Percentiles rank a stretch among this genome's conserved stretches.
Conservation (phyloP, 2,113 vertebrate genomes). For the Vidua macroura region DNA sequence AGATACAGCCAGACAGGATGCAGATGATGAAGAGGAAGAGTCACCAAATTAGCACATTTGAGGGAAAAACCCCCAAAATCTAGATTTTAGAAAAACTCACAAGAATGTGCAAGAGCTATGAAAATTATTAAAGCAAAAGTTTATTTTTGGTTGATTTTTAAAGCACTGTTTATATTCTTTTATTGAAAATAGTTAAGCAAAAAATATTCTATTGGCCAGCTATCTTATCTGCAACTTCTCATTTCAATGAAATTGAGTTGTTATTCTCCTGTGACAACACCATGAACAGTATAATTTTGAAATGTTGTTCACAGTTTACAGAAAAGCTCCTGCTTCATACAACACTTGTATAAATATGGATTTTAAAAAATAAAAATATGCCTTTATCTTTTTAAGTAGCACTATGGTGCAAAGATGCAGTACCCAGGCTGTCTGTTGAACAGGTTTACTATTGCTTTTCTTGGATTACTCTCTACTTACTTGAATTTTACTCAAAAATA, state of each 20-base stretch:
- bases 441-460: not conserved
- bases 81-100: not conserved
- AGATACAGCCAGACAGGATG: fast-evolving
- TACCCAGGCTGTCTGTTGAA: not conserved
- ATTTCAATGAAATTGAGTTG: not conserved
- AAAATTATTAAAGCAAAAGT: not conserved
- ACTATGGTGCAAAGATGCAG: not conserved
- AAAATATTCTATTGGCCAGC: not conserved
- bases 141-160: not conserved
- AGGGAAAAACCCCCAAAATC: not conserved
- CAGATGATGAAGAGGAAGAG: not conserved
- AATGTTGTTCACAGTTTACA: not conserved
- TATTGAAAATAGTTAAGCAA: not conserved
- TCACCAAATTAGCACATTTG: not conserved
- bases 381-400: not conserved
- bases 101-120: not conserved
- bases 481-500: not conserved
- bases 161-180: not conserved
- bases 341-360: not conserved
- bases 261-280: not conserved
- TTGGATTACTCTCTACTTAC: not conserved
- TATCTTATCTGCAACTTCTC: not conserved
- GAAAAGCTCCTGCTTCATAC: not conserved
- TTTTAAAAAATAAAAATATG: not conserved
- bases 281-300: not conserved